A percentile compares a stretch with the other conserved stretches of the same genome.
Conservation (phyloP, 2,888 invertebrate species). For the Euproctis similis region DNA sequence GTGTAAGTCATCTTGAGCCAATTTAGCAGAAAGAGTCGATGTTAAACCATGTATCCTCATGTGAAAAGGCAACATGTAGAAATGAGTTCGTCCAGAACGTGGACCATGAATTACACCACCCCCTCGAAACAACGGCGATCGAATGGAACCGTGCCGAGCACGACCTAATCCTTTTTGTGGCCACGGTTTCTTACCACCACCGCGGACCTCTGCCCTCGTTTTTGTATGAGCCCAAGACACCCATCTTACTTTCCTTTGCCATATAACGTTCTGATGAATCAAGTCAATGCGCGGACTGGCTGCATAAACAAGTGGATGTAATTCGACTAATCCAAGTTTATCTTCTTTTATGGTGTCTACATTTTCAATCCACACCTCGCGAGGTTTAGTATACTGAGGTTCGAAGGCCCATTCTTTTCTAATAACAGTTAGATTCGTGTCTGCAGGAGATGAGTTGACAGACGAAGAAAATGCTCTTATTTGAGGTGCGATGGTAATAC, state of each 20-base stretch:
- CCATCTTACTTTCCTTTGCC: constrained; percentile 89
- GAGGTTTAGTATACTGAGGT: constrained; percentile 75
- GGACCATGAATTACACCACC: constrained; percentile 95
- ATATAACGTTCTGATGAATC: constrained; percentile 87
- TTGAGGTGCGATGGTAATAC: constrained; percentile 41
- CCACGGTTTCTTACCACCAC: constrained; percentile 96
- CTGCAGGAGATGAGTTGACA: constrained; percentile 20
- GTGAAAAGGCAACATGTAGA: constrained; percentile 93
- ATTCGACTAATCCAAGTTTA: constrained; percentile 88
- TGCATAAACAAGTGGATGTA: constrained; percentile 93
- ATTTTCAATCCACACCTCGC: constrained; percentile 92
- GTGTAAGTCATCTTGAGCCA: constrained; percentile 96
- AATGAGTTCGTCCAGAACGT: constrained; percentile 90
- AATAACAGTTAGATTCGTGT: constrained; percentile 38
- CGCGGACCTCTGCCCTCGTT: constrained; percentile 88
- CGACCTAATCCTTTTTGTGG: constrained; percentile 95
- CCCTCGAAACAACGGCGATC: constrained; percentile 89
- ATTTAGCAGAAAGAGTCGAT: constrained; percentile 89
- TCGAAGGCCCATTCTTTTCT: constrained; percentile 67
- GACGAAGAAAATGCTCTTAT: constrained; percentile 41
- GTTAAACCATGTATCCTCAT: constrained; percentile 87
- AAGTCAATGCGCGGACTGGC: constrained; percentile 89
- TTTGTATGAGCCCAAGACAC: constrained; percentile 88
- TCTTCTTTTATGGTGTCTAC: constrained; percentile 83
- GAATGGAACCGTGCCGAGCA: constrained; percentile 93